Evolutionary conservation across 2,113 vertebrate genomes (phyloP), one percentile per base, ranked within the genome.

Genomic region (Telmatochromis brachygnathus): DNA sequence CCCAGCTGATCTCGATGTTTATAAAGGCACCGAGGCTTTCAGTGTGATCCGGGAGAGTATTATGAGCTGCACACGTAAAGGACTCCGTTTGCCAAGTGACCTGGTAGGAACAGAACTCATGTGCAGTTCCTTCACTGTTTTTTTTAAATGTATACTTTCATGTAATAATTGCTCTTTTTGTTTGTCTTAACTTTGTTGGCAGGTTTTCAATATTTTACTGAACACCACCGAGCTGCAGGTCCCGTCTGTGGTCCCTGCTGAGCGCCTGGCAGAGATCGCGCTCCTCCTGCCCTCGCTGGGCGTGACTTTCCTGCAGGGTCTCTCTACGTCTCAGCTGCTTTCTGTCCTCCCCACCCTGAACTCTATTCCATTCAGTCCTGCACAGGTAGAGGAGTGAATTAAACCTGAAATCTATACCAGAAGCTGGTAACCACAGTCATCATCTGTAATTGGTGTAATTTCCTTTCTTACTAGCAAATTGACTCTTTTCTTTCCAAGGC

Each of bases 281-380:
- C 87, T 81, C 11, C 90, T 97, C 10, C 88, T 97, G 83, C 97
- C 97, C 6, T 82, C 42, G 15, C 87, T 97, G 21, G 96, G 97
- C 1, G 39, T 88, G 3, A 89, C 90, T 39, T 96, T 97, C 93
- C 92, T 97, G 81, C 93, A 94, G 81, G 85, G 37, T n/a, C 95
- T 97, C 62, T 90, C 83, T 8, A 51, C 90, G 1, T 68, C 83
- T 4, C 96, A 97, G 93, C 92, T 97, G 54, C 70, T 84, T 9
- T 51, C 89, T 6, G 87, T 70, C 35, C 92, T 96, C 10, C 93
- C 94, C 5, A 80, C 79, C 28, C 86, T 97, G 19, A 17, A 84
- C 12, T 79, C 93, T 7, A 88, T 95, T 30, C 65, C 91, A 11
- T 96, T 97, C 85, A 96, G 95, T 68, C 92, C 96, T 49, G 90